Evolutionary conservation across 1,140 invertebrate species (phyloP).

Genomic region (Euwallacea fornicatus): DNA sequence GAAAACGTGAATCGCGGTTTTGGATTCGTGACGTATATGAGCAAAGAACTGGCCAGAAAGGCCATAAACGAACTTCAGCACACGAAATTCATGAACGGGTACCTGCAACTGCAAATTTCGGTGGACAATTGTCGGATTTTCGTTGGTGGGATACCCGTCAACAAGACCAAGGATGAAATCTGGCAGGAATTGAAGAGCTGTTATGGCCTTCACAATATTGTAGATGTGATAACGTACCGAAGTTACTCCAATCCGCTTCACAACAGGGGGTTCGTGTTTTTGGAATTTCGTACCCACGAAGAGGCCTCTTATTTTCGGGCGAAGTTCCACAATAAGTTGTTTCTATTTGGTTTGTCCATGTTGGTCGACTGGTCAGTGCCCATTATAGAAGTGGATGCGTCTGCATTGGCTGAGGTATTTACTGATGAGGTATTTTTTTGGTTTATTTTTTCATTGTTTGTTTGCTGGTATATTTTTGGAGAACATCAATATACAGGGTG

Average conservation of each 20-base stretch:
- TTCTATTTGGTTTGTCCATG: conserved; percentile 20
- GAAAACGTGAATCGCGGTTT: conserved; percentile 33
- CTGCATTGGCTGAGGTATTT: conserved; percentile 10
- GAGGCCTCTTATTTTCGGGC: conserved; percentile 76
- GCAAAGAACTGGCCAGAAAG: conserved; percentile 10
- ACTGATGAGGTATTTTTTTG: background rate
- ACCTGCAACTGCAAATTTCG: conserved; percentile 22
- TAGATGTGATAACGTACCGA: conserved; percentile 76
- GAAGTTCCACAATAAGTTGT: conserved; percentile 25
- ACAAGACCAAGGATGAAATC: conserved; percentile 71
- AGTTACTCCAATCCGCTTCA: conserved; percentile 13
- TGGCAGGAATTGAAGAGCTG: conserved; percentile 63
- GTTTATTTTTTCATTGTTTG: too few species aligned
- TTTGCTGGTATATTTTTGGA: too few species aligned
- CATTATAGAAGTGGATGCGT: conserved; percentile 3
- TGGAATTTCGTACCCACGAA: conserved; percentile 80
- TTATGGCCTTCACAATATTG: conserved; percentile 59
- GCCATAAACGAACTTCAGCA: conserved; percentile 12
- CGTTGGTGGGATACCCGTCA: conserved; percentile 76
- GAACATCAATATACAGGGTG: too few species aligned
- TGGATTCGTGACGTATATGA: conserved; percentile 38
- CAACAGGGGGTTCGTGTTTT: conserved; percentile 78
- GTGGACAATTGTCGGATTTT: conserved; percentile 79
- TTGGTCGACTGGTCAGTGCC: conserved; percentile 41
- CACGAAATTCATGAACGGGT: conserved; percentile 12